A percentile compares a stretch with the other conserved stretches of the same genome.
Conservation (phyloP, 1,140 invertebrate genomes). For the Limonius californicus region DNA sequence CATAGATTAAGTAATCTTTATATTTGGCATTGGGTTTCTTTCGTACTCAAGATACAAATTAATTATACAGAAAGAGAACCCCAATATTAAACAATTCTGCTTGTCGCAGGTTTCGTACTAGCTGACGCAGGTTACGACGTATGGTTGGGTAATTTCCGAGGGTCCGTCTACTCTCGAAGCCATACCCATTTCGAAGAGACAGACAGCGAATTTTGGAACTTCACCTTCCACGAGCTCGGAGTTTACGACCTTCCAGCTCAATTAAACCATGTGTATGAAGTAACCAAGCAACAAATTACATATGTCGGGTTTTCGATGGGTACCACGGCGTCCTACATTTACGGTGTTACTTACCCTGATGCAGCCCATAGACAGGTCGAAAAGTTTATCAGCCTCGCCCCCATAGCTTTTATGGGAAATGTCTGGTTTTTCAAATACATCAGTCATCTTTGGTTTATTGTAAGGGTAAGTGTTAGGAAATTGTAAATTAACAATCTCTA, state of each 20-base stretch:
- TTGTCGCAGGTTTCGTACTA: slow-evolving; percentile 56
- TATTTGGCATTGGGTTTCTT: too few relatives aligned
- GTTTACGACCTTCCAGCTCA: slow-evolving; percentile 52
- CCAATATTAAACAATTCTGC: too few relatives aligned
- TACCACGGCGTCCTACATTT: slow-evolving; percentile 43
- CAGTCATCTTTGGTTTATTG: neutral
- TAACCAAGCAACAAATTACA: slow-evolving; percentile 52
- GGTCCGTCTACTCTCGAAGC: slow-evolving; percentile 55
- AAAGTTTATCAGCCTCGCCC: slow-evolving; percentile 17
- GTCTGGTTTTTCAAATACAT: neutral
- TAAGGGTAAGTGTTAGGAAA: neutral
- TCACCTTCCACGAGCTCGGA: slow-evolving; percentile 53
- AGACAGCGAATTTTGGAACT: slow-evolving; percentile 60
- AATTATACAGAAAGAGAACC: too few relatives aligned
- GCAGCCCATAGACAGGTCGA: neutral
- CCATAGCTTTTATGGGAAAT: neutral
- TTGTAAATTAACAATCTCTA: neutral
- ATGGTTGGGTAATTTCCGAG: slow-evolving; percentile 65
- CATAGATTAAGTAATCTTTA: too few relatives aligned
- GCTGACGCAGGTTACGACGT: slow-evolving; percentile 70
- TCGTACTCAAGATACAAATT: too few relatives aligned
- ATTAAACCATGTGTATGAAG: slow-evolving; percentile 50
- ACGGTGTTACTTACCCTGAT: slow-evolving; percentile 12
- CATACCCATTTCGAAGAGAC: slow-evolving; percentile 45
- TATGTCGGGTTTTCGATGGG: slow-evolving; percentile 61